These are phyloP conservation scores for Onthophagus taurus DNA, from an alignment of 1,140 invertebrate species.

Conservation along the genomic window DNA sequence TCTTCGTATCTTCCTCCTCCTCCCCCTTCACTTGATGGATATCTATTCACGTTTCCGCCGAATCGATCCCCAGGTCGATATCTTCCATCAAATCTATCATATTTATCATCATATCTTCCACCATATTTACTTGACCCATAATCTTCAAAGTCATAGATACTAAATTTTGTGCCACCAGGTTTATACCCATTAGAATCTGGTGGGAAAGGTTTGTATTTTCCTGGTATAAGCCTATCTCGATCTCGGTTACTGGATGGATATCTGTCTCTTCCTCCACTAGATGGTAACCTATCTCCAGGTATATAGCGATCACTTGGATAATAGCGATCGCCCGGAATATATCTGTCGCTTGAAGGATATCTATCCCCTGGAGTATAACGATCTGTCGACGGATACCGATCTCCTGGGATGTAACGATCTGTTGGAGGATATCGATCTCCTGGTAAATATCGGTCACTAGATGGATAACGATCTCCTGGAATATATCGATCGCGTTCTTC, in stretches of 20 bases:
- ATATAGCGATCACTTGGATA: neutral
- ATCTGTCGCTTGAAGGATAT: slow-evolving; percentile 29
- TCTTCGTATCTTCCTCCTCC: slow-evolving; percentile 6
- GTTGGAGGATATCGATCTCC: slow-evolving; percentile 30
- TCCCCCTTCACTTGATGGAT: slow-evolving; percentile 2
- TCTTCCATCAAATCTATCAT: slow-evolving; percentile 11
- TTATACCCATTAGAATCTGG: slow-evolving; percentile 28
- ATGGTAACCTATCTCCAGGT: too few relatives aligned
- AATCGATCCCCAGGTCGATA: slow-evolving; percentile 7
- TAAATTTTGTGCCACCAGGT: neutral
- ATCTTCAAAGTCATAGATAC: neutral
- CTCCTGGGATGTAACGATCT: slow-evolving; percentile 18
- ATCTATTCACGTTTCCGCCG: slow-evolving; percentile 9
- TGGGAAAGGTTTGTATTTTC: slow-evolving; percentile 35
- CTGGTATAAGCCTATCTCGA: slow-evolving; percentile 14
- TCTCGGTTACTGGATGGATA: slow-evolving; percentile 19
- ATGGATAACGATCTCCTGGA: slow-evolving; percentile 26
- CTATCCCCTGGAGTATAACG: slow-evolving; percentile 31
- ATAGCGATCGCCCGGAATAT: slow-evolving; percentile 4
- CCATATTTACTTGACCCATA: too few relatives aligned
- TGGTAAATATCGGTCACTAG: slow-evolving; percentile 9
- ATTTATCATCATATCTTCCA: slow-evolving; percentile 21
- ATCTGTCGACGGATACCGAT: slow-evolving; percentile 30
- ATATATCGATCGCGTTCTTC: slow-evolving; percentile 13
- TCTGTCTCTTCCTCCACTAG: slow-evolving; percentile 15